Evolutionary conservation across 2,888 invertebrate genomes (phyloP), one percentile per base, ranked within the genome.

Genomic region (Tetramorium bicarinatum): DNA sequence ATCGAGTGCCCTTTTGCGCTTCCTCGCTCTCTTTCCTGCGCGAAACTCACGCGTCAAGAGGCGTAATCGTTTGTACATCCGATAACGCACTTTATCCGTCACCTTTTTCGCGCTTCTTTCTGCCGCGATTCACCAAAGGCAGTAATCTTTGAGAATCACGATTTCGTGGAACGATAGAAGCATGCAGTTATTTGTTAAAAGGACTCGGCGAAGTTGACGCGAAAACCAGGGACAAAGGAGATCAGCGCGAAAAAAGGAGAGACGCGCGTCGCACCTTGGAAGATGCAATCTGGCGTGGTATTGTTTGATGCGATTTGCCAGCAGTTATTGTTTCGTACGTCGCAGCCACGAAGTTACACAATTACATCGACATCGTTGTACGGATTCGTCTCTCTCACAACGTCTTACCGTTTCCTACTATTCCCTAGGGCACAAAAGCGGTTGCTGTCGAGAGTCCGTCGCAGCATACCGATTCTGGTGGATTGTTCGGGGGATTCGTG

Each of bases 251-350:
- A 59, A 64, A 61, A 74, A 34, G 44, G 38, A 71, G 13, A 61
- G 64, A 64, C 34, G 47, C 47, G 71, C 79, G 56, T 80, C 71
- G 59, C 71, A 47, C 44, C 47, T 59, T 47, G 71, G 56, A 61
- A 85, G 77, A 77, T 83, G 79, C 64, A 84, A 88, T 82, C 87
- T 84, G 81, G 54, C 69, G 52, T 76, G 66, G 88, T 86, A 90
- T 89, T 90, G 90, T 91, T 91, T 87, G 88, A 85, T 89, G 86
- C 86, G 85, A 89, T 89, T 89, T 88, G 83, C 86, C 84, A 86
- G 85, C 87, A 69, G 87, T 89, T 89, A 91, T 91, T 92, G 87
- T 91, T 89, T 87, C 82, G 87, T 75, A 54, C 80, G 81, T 84
- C 86, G 79, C 69, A 74, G 75, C 83, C 84, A 85, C 80, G 69